phyloP scores from a whole-genome alignment of 2,888 invertebrate genomes.

The Nemapogon koenigi region DNA sequence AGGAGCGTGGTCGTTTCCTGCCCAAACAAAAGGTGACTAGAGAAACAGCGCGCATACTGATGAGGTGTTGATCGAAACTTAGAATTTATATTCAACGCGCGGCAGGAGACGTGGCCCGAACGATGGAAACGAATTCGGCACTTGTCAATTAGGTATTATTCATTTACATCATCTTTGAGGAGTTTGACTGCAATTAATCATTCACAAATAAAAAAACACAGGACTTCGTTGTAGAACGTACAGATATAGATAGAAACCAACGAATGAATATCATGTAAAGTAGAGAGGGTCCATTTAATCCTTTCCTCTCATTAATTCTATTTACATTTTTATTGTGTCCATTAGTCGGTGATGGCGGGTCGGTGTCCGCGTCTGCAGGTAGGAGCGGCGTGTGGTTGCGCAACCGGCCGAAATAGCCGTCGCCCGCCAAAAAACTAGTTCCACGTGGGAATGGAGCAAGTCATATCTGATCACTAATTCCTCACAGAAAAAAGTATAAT shows the following conservation, averaged over 20 bases:
- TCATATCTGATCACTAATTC: neutral
- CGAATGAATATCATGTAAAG: too few species aligned
- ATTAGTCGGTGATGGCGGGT: conserved; percentile 36
- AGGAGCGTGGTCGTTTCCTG: conserved; percentile 53
- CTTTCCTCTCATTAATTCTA: conserved; percentile 39
- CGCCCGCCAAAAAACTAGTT: conserved; percentile 57
- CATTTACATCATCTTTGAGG: too few species aligned
- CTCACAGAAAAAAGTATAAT: too few species aligned
- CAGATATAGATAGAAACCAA: too few species aligned
- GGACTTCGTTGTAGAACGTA: too few species aligned
- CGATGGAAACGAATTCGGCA: conserved; percentile 48
- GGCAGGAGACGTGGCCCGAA: conserved; percentile 31
- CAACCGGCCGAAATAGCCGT: conserved; percentile 44
- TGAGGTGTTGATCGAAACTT: conserved; percentile 24
- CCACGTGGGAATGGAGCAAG: conserved; percentile 37
- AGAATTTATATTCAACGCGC: conserved; percentile 41
- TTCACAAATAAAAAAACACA: too few species aligned
- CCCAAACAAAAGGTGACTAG: conserved; percentile 56
- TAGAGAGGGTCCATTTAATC: conserved; percentile 27
- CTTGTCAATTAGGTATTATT: too few species aligned
- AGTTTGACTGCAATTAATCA: too few species aligned
- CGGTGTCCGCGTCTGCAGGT: conserved; percentile 21
- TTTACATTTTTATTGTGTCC: conserved; percentile 46
- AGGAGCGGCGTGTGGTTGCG: conserved; percentile 36
- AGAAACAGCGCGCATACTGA: conserved; percentile 46